These are phyloP conservation scores for Cerastis rubricosa DNA, from an alignment of 2,888 invertebrate species.

Conservation along the genomic window DNA sequence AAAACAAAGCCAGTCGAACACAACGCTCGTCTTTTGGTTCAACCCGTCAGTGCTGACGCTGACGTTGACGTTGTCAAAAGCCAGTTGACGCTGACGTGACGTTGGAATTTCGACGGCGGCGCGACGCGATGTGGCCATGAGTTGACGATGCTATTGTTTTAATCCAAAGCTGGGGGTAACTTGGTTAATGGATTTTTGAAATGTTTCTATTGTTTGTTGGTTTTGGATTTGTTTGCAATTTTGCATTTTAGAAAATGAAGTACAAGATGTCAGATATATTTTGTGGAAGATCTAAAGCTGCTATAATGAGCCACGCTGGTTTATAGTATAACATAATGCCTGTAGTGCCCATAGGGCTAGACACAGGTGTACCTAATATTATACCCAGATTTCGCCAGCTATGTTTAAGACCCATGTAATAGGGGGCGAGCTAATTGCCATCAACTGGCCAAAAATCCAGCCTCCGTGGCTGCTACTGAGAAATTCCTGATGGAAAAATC, in stretches of 20 bases:
- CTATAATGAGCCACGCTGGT: background rate
- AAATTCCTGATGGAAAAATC: background rate
- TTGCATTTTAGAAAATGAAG: background rate
- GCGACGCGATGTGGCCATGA: background rate
- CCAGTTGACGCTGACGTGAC: conserved; percentile 38
- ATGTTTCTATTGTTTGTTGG: background rate
- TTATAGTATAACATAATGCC: background rate
- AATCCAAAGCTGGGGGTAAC: background rate
- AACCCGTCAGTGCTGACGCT: background rate
- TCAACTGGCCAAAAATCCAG: background rate
- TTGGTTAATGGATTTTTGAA: conserved; percentile 18
- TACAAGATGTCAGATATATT: background rate
- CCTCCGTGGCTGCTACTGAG: background rate
- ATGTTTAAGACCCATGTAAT: background rate
- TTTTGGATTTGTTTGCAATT: background rate
- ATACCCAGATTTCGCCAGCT: background rate
- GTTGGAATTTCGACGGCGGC: background rate
- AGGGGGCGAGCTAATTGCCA: background rate
- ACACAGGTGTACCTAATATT: background rate
- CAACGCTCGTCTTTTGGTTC: conserved; percentile 12
- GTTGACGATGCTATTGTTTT: conserved; percentile 35
- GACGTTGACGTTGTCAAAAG: conserved; percentile 1
- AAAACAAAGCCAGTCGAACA: conserved; percentile 23
- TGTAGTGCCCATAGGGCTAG: background rate
- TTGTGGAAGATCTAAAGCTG: background rate